Conservation (phyloP, 2,113 vertebrate species). For the Gadus chalcogrammus region DNA sequence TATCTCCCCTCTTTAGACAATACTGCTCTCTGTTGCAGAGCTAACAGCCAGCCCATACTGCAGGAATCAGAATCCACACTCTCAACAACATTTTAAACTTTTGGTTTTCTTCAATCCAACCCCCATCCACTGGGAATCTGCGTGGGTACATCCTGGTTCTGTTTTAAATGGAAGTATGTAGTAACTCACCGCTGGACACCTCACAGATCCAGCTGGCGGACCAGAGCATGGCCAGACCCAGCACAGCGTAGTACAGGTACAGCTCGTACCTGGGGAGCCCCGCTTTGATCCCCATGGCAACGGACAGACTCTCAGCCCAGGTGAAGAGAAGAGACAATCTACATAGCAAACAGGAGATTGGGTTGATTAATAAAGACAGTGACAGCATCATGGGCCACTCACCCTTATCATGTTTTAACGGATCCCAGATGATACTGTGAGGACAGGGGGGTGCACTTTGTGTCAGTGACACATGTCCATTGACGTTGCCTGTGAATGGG, state of each 20-base stretch:
- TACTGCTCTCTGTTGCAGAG: slow-evolving; percentile 19
- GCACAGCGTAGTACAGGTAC: slow-evolving; percentile 81
- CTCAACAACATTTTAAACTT: no score
- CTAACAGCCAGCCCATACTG: neutral
- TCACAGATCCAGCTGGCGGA: slow-evolving; percentile 84
- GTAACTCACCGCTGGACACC: slow-evolving; percentile 82
- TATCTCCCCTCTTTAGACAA: slow-evolving; percentile 24
- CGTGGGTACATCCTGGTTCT: no score
- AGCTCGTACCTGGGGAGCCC: slow-evolving; percentile 84
- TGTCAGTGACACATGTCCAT: no score
- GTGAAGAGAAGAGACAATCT: neutral
- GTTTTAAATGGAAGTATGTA: no score
- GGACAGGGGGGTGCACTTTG: no score
- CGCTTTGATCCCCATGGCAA: slow-evolving; percentile 84
- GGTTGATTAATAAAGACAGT: slow-evolving; percentile 1
- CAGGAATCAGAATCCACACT: neutral
- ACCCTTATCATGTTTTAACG: neutral
- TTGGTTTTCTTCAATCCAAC: no score
- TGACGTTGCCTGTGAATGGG: no score
- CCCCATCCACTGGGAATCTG: no score
- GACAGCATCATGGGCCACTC: neutral
- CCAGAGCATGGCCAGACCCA: slow-evolving; percentile 83
- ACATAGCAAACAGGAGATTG: slow-evolving; percentile 13
- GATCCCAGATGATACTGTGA: neutral
- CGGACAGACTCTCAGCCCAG: slow-evolving; percentile 11